Conservation (phyloP, 1,140 invertebrate species). For the Bombus superbus region DNA sequence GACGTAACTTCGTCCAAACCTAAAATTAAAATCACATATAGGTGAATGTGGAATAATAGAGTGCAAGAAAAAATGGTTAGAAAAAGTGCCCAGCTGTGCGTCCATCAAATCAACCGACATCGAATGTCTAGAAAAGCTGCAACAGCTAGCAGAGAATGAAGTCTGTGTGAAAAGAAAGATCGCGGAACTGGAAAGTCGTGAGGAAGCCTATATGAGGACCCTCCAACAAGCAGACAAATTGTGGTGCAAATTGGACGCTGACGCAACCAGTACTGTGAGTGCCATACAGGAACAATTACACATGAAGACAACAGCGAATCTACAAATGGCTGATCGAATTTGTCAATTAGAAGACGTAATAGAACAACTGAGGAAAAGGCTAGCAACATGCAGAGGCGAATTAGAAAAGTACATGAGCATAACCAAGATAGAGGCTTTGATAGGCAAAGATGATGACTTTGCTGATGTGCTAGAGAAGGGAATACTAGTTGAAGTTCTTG, state of each 20-base stretch:
- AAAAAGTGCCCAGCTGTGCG: slow-evolving; percentile 59
- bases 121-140: slow-evolving; percentile 73
- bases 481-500: background rate
- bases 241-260: slow-evolving; percentile 87
- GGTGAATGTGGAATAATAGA: slow-evolving; percentile 67
- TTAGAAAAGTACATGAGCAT: slow-evolving; percentile 60
- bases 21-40: background rate
- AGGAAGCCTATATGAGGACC: slow-evolving; percentile 88
- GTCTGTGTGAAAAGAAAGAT: slow-evolving; percentile 82
- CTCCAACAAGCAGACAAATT: slow-evolving; percentile 89
- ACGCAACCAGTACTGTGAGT: slow-evolving; percentile 68
- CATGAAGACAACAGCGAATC: slow-evolving; percentile 69
- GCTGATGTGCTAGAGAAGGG: slow-evolving; percentile 42
- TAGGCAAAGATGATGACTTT: slow-evolving; percentile 65
- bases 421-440: slow-evolving; percentile 44
- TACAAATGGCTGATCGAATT: slow-evolving; percentile 66
- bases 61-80: slow-evolving; percentile 60
- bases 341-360: slow-evolving; percentile 68
- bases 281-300: slow-evolving; percentile 75
- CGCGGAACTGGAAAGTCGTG: slow-evolving; percentile 86
- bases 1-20: too few relatives aligned
- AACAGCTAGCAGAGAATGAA: slow-evolving; percentile 72
- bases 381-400: slow-evolving; percentile 41
- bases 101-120: slow-evolving; percentile 72
- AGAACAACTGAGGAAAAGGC: slow-evolving; percentile 47